Evolutionary conservation across 2,797 vertebrate genomes (phyloP).

Genomic region (Pyrrhura leucotis): DNA sequence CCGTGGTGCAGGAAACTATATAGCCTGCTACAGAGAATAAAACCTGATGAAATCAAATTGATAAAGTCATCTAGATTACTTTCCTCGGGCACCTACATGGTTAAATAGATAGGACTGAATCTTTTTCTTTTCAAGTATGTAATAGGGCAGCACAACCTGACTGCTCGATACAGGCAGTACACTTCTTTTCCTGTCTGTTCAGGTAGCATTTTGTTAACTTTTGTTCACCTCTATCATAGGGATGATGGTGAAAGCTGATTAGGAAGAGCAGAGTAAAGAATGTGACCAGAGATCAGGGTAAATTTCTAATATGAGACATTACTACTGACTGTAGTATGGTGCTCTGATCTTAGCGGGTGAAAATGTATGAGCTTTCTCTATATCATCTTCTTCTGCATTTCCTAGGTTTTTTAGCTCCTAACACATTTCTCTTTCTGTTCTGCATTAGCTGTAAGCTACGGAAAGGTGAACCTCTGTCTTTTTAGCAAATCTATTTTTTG

Average conservation of each 20-base stretch:
- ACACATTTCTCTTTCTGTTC: not conserved
- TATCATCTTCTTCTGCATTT: not conserved
- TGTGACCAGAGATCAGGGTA: not conserved
- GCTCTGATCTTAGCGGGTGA: not conserved
- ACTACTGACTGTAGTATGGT: not conserved
- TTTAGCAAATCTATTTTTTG: not conserved
- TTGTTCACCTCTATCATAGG: not conserved
- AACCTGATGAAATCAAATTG: not conserved
- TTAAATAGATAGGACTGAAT: not conserved
- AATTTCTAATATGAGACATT: not conserved
- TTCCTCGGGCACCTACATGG: accelerated
- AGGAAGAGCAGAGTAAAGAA: not conserved
- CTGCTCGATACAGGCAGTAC: not conserved
- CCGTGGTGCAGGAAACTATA: not conserved
- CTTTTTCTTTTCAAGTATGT: not conserved
- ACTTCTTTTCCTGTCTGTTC: not conserved
- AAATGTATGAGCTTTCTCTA: not conserved
- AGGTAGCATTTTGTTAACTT: not conserved
- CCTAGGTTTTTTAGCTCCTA: not conserved
- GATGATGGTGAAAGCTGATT: not conserved
- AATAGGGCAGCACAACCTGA: not conserved
- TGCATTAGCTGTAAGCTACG: not conserved
- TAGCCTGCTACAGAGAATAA: not conserved
- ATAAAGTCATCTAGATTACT: not conserved
- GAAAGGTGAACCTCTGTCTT: not conserved